These are phyloP conservation scores for Syrista parreyssii DNA, from an alignment of 2,888 invertebrate species.

Conservation along the genomic window DNA sequence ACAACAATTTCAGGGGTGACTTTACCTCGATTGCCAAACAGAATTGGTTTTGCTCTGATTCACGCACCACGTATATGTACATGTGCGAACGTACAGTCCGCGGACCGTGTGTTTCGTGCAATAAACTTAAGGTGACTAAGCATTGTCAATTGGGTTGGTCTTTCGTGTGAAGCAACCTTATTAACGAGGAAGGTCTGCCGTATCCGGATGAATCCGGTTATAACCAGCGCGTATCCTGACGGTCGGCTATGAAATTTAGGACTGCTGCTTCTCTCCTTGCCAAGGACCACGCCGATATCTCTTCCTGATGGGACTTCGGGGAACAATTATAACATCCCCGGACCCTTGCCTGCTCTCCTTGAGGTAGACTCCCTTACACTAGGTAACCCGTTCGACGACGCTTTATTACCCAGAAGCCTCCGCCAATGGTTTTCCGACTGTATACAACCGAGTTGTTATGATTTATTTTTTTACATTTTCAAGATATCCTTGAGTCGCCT, in stretches of 20 bases:
- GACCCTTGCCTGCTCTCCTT: constrained; percentile 16
- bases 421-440: neutral
- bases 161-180: constrained; percentile 26
- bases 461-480: neutral
- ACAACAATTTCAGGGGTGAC: neutral
- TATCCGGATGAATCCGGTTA: neutral
- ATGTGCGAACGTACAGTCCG: too few species aligned
- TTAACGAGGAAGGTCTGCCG: constrained; percentile 22
- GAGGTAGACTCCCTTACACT: neutral
- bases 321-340: constrained; percentile 53
- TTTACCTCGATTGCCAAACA: too few species aligned
- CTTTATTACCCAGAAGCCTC: neutral
- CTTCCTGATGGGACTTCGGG: constrained; percentile 53
- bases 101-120: neutral
- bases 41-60: neutral
- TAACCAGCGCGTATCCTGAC: neutral
- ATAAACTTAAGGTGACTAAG: neutral
- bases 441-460: neutral
- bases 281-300: constrained; percentile 46
- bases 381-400: neutral
- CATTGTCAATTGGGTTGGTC: neutral
- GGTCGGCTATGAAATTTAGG: constrained; percentile 27
- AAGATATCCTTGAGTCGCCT: neutral
- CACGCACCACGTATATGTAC: neutral
- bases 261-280: constrained; percentile 27